These are phyloP conservation scores for Eledone cirrhosa DNA, from an alignment of 2,888 invertebrate genomes.

Conservation along the genomic window DNA sequence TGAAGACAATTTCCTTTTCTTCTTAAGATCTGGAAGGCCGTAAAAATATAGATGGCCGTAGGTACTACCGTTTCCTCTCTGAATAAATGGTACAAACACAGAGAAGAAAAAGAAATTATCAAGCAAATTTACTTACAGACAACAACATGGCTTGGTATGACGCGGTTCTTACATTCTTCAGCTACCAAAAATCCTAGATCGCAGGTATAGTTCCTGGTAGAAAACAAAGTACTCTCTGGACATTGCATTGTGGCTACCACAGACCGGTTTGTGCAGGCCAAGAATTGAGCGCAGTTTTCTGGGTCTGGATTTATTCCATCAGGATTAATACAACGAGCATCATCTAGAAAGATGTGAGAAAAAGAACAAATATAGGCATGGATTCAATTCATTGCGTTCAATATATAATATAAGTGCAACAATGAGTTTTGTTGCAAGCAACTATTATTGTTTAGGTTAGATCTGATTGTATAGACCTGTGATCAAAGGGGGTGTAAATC, in stretches of 20 bases:
- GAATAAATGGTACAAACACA: too few relatives aligned
- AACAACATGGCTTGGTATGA: constrained; percentile 42
- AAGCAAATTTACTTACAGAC: constrained; percentile 40
- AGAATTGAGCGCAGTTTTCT: constrained; percentile 47
- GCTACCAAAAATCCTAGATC: constrained; percentile 46
- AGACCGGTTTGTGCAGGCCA: constrained; percentile 45
- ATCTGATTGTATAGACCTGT: too few relatives aligned
- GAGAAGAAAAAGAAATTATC: not conserved
- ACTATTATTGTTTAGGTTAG: too few relatives aligned
- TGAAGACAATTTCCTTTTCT: too few relatives aligned
- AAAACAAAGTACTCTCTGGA: constrained; percentile 46
- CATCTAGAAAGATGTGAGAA: constrained; percentile 35
- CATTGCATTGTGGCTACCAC: constrained; percentile 48
- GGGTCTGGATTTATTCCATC: constrained; percentile 47
- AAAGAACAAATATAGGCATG: too few relatives aligned
- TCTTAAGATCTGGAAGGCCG: too few relatives aligned
- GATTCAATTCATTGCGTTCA: too few relatives aligned
- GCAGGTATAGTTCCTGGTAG: constrained; percentile 43
- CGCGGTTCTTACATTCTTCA: constrained; percentile 39
- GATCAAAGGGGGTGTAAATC: too few relatives aligned
- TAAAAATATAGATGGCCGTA: too few relatives aligned
- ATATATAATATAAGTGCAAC: too few relatives aligned
- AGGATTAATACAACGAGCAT: constrained; percentile 41
- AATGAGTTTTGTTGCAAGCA: too few relatives aligned
- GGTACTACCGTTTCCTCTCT: too few relatives aligned